These are phyloP conservation scores for Pavo muticus DNA, from an alignment of 2,113 vertebrate genomes.

Conservation along the genomic window DNA sequence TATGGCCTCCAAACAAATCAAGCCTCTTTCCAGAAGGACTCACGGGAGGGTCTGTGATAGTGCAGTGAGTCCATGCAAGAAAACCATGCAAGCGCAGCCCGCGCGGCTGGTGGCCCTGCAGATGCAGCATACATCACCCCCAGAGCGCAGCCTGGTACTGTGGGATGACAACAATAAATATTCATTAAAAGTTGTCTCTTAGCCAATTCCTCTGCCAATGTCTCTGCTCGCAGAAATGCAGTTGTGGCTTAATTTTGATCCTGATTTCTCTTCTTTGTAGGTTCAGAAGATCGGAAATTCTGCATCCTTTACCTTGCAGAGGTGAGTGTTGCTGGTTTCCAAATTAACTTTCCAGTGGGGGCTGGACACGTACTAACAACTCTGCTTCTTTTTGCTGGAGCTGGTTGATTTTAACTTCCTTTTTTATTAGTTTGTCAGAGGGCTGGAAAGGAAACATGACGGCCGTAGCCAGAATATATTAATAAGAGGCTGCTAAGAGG, in stretches of 20 bases:
- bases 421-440: not conserved
- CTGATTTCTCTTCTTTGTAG: conserved; percentile 61
- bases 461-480: not conserved
- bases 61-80: not conserved
- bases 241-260: not conserved
- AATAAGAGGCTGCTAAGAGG: not conserved
- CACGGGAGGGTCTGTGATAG: not conserved
- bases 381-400: not conserved
- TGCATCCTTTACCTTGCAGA: conserved; percentile 87
- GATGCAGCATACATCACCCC: conserved; percentile 19
- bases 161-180: not conserved
- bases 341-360: not conserved
- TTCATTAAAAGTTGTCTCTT: not conserved
- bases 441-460: not conserved
- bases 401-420: not conserved
- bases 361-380: not conserved
- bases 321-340: conserved; percentile 73
- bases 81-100: rapidly evolving
- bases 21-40: not conserved
- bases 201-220: not conserved
- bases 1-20: rapidly evolving
- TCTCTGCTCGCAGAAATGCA: not conserved
- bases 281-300: conserved; percentile 85
- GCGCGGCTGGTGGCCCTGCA: not conserved
- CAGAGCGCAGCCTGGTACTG: conserved; percentile 60